These are phyloP conservation scores for Pristionchus japonicus DNA, from an alignment of 2,888 invertebrate species.

Conservation along the genomic window DNA sequence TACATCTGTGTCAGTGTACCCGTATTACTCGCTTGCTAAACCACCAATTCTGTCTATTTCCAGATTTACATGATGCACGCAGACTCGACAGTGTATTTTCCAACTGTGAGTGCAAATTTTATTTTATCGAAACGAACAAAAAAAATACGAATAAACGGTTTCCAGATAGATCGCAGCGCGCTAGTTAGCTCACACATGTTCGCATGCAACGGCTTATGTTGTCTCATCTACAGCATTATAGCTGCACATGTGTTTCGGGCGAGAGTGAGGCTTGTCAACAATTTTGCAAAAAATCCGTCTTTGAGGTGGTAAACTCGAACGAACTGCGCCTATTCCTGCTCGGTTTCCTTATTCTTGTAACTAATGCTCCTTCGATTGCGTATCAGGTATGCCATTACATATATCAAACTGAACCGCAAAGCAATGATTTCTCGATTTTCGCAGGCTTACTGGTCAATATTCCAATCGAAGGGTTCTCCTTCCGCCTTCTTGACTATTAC, in stretches of 20 bases:
- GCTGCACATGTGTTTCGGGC: neutral
- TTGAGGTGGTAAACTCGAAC: neutral
- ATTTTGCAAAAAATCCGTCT: neutral
- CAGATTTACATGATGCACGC: slow-evolving; percentile 31
- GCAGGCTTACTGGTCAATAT: neutral
- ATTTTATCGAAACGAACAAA: no score
- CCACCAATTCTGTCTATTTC: neutral
- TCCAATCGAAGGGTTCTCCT: neutral
- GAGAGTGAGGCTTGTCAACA: neutral
- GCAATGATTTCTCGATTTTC: neutral
- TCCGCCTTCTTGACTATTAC: neutral
- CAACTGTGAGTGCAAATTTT: neutral
- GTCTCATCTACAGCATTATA: neutral
- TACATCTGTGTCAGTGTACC: neutral
- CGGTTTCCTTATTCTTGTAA: neutral
- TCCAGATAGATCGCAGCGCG: neutral
- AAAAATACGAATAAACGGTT: neutral
- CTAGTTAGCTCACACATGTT: neutral
- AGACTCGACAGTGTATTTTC: neutral
- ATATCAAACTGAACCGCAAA: neutral
- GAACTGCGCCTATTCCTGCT: neutral
- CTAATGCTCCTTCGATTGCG: neutral
- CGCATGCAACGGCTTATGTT: neutral
- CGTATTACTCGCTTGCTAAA: neutral
- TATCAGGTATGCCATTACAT: neutral